Percentiles rank a stretch among this genome's conserved stretches.
These are phyloP conservation scores for Antigone vipio DNA, from an alignment of 2,113 vertebrate species.

Conservation along the genomic window DNA sequence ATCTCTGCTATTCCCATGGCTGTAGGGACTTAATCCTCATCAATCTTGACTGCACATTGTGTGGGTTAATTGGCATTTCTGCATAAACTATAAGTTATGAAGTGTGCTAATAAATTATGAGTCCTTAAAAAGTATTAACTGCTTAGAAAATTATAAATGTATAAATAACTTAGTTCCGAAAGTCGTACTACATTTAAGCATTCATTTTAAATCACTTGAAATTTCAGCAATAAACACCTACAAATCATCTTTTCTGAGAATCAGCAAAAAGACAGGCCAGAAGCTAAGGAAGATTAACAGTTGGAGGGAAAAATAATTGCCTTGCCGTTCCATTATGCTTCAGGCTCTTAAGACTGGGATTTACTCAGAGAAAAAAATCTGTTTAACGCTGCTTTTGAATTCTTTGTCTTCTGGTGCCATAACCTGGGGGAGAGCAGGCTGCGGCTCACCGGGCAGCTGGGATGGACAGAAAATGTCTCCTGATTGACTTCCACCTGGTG, in stretches of 20 bases:
- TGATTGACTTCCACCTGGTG: neutral
- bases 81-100: neutral
- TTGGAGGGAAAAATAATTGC: neutral
- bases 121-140: neutral
- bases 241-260: neutral
- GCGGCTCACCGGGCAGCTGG: fast-evolving
- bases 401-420: neutral
- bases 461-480: fast-evolving
- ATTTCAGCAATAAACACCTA: neutral
- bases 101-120: neutral
- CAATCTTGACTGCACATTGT: neutral
- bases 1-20: neutral
- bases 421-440: neutral
- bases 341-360: neutral
- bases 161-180: neutral
- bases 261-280: neutral
- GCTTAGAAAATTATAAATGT: neutral
- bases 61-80: slow-evolving; percentile 27
- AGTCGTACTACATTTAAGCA: neutral
- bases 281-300: neutral
- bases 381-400: neutral
- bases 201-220: neutral
- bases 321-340: neutral
- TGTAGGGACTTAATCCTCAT: slow-evolving; percentile 5
- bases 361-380: neutral